Conservation (phyloP, 2,797 vertebrate species). For the Manis pentadactyla region DNA sequence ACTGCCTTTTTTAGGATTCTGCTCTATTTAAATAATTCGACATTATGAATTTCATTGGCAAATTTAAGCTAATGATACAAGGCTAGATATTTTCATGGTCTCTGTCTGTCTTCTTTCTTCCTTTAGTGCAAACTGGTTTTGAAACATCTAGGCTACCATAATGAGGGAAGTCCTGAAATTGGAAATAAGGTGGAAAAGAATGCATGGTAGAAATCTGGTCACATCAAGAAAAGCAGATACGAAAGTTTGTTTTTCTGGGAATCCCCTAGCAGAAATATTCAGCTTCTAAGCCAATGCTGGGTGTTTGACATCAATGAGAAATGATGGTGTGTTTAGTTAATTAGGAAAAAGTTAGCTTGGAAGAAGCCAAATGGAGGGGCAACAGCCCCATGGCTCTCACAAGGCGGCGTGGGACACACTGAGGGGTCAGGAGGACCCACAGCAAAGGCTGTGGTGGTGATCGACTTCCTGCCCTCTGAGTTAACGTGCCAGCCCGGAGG, state of each 20-base stretch:
- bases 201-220: too few species aligned
- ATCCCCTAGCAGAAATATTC: too few species aligned
- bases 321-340: not conserved
- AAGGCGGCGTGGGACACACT: not conserved
- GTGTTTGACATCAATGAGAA: not conserved
- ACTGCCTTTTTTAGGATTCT: not conserved
- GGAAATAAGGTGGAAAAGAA: not conserved
- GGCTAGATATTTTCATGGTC: not conserved
- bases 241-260: not conserved
- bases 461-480: not conserved
- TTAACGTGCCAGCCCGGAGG: not conserved
- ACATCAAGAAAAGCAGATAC: not conserved
- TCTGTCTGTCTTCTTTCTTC: not conserved
- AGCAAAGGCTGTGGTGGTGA: not conserved
- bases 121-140: not conserved
- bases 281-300: not conserved
- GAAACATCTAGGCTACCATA: not conserved
- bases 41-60: not conserved
- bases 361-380: not conserved
- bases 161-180: not conserved
- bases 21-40: not conserved
- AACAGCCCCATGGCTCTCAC: not conserved
- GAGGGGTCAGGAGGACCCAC: not conserved
- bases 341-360: not conserved
- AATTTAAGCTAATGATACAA: not conserved